Percentiles rank a stretch among this genome's conserved stretches.
These are phyloP conservation scores for Deilephila porcellus DNA, from an alignment of 2,888 invertebrate species.

Conservation along the genomic window DNA sequence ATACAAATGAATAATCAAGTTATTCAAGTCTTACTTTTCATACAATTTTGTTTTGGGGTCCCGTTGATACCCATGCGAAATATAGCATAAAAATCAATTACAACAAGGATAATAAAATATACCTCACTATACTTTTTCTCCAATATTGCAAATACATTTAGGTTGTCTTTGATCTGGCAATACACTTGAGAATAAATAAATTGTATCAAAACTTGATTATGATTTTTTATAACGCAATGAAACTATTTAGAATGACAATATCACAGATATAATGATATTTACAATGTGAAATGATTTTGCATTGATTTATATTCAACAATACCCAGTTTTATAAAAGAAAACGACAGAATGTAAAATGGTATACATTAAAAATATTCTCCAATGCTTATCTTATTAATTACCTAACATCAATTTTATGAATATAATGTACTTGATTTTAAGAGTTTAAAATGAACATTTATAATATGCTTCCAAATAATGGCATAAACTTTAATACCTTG, in stretches of 20 bases:
- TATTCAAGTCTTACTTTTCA: too few relatives aligned
- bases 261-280: constrained; percentile 60
- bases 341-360: not conserved
- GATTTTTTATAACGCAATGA: not conserved
- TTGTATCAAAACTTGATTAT: constrained; percentile 30
- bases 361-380: constrained; percentile 14
- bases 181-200: not conserved
- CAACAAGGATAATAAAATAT: constrained; percentile 11
- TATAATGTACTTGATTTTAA: not conserved
- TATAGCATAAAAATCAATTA: not conserved
- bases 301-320: constrained; percentile 16
- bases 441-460: not conserved
- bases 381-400: not conserved
- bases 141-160: constrained; percentile 3
- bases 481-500: not conserved
- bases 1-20: too few relatives aligned
- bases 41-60: too few relatives aligned
- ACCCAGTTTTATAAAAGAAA: not conserved
- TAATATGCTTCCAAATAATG: not conserved
- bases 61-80: not conserved
- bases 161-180: not conserved
- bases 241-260: constrained; percentile 39
- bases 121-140: not conserved
- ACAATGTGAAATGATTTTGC: constrained; percentile 43
- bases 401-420: not conserved